Conservation (phyloP, 2,797 vertebrate genomes). For the Halcyon chelicuti region DNA sequence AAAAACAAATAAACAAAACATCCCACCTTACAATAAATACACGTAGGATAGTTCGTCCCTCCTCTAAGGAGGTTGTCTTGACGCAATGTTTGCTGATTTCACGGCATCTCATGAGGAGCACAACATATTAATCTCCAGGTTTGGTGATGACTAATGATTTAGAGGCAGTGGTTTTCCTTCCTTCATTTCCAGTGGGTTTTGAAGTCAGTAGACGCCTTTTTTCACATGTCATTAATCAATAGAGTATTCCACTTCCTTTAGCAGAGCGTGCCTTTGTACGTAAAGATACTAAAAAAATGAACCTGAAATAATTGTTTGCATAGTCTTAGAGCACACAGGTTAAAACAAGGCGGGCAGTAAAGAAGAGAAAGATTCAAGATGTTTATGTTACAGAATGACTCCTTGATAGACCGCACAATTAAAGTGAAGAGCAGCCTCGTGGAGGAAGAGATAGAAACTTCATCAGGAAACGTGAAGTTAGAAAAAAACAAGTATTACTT, state of each 20-base stretch:
- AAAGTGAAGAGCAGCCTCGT: not conserved
- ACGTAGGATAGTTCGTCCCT: fast-evolving
- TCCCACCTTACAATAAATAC: not conserved
- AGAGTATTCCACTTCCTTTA: not conserved
- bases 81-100: not conserved
- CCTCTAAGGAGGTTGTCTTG: not conserved
- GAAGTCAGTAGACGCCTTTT: not conserved
- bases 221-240: not conserved
- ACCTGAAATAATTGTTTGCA: not conserved
- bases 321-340: not conserved
- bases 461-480: not conserved
- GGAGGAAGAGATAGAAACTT: not conserved
- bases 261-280: not conserved
- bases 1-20: too few species aligned
- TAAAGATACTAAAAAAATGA: not conserved
- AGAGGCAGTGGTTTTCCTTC: not conserved
- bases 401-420: not conserved
- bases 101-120: not conserved
- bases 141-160: not conserved
- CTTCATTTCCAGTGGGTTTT: not conserved
- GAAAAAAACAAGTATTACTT: not conserved
- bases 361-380: not conserved
- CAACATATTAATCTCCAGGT: not conserved
- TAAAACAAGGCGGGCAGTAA: not conserved
- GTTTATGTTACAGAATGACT: not conserved